These are phyloP conservation scores for Nycticebus coucang DNA, from an alignment of 2,113 vertebrate genomes.

Conservation along the genomic window DNA sequence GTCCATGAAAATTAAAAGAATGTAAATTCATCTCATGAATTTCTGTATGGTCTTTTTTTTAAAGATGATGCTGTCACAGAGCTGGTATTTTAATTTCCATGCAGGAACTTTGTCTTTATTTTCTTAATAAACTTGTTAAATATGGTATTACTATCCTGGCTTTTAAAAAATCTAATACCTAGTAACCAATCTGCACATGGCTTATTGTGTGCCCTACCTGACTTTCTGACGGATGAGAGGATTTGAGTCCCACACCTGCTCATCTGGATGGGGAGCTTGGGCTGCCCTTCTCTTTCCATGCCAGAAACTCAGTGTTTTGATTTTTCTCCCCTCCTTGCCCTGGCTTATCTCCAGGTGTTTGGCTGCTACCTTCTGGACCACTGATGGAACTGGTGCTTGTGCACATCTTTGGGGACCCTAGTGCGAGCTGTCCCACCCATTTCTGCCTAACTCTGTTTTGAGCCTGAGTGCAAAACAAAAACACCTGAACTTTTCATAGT, in stretches of 20 bases:
- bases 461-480: neutral
- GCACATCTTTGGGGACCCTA: neutral
- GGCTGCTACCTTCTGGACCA: neutral
- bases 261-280: neutral
- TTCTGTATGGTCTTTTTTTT: too few relatives aligned
- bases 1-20: too few relatives aligned
- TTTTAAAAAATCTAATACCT: too few relatives aligned
- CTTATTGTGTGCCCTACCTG: too few relatives aligned
- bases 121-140: too few relatives aligned
- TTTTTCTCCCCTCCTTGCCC: neutral
- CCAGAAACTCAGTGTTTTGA: neutral
- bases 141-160: too few relatives aligned
- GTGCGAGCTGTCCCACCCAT: neutral
- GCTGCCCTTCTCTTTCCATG: neutral
- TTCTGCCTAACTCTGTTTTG: neutral
- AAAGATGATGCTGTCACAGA: too few relatives aligned
- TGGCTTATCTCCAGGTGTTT: neutral
- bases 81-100: too few relatives aligned
- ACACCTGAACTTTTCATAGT: neutral
- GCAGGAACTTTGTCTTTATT: too few relatives aligned
- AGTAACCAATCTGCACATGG: too few relatives aligned
- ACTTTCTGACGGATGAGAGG: neutral
- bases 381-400: neutral
- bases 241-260: neutral
- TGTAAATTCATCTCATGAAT: too few relatives aligned